Evolutionary conservation across 2,888 invertebrate genomes (phyloP).

Genomic region (Lithophane socia): DNA sequence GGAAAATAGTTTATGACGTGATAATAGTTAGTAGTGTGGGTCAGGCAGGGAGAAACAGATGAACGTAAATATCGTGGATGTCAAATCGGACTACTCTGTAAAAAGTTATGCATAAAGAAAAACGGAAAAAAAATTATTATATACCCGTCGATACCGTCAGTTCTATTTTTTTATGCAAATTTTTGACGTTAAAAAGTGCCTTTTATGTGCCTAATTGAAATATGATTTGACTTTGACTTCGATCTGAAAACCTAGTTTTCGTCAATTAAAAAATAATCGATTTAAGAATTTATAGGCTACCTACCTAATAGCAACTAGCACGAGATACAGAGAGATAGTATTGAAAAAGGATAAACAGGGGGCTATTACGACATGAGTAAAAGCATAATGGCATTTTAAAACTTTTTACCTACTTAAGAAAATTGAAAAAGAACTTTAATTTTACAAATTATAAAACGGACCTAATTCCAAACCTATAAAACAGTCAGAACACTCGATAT

Average conservation of each 20-base stretch:
- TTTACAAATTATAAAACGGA: conserved; percentile 3
- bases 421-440: neutral
- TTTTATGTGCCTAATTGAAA: no score
- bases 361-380: no score
- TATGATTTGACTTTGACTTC: no score
- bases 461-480: conserved; percentile 8
- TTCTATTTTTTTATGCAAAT: no score
- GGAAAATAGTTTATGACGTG: neutral
- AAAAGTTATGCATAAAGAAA: neutral
- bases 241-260: no score
- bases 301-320: neutral
- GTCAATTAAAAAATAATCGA: no score
- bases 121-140: no score
- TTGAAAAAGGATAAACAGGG: neutral
- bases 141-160: no score
- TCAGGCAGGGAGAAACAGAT: neutral
- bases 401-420: neutral
- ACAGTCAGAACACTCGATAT: conserved; percentile 29
- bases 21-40: neutral
- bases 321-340: neutral
- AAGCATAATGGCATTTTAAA: neutral
- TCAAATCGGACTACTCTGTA: neutral
- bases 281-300: neutral
- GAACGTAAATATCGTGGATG: neutral
- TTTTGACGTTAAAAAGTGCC: no score